phyloP scores from a whole-genome alignment of 2,888 invertebrate species.

The Ernsta delagoae region DNA sequence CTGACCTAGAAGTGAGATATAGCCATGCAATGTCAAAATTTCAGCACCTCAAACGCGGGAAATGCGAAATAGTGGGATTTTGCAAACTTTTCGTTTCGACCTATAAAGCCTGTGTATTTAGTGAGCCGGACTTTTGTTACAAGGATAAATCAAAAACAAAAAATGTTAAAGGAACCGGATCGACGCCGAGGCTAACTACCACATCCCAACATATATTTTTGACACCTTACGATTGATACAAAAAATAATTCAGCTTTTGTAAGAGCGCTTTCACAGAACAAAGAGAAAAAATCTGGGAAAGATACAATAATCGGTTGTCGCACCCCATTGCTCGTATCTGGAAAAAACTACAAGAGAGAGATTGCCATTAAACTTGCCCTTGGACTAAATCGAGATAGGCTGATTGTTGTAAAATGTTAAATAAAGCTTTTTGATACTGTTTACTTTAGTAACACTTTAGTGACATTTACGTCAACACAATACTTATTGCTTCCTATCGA shows the following conservation, averaged over 20 bases:
- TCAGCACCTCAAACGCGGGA: conserved; percentile 28
- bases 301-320: no score
- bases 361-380: no score
- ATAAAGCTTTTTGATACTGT: no score
- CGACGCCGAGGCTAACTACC: conserved; percentile 37
- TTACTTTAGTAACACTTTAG: no score
- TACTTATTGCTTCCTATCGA: no score
- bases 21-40: conserved; percentile 36
- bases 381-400: no score
- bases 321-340: no score
- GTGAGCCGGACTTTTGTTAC: conserved; percentile 40
- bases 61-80: conserved; percentile 27
- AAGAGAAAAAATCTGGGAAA: no score
- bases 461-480: no score
- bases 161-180: conserved; percentile 37
- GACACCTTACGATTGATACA: conserved; percentile 10
- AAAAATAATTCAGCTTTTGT: conserved; percentile 10
- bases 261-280: no score
- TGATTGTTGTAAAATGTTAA: no score
- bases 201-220: conserved; percentile 16
- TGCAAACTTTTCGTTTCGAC: conserved; percentile 37
- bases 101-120: conserved; percentile 42
- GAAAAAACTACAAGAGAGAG: no score
- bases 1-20: conserved; percentile 38
- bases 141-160: conserved; percentile 42